A percentile compares a stretch with the other conserved stretches of the same genome.
Conservation (phyloP, 2,888 invertebrate species). For the Amiota mariae region DNA sequence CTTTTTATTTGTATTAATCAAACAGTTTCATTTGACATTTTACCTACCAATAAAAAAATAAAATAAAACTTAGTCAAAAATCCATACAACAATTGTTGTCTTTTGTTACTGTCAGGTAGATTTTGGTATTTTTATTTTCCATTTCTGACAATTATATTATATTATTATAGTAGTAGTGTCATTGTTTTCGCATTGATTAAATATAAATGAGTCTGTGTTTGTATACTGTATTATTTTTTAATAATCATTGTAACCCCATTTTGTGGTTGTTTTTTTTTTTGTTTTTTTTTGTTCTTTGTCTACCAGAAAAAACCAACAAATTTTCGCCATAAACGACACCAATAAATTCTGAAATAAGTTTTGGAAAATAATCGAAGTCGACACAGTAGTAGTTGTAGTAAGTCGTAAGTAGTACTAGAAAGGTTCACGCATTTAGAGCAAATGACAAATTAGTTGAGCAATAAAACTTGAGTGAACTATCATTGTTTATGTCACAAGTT, state of each 20-base stretch:
- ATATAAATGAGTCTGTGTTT: background rate
- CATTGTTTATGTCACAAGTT: constrained; percentile 37
- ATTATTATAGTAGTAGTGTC: too few relatives aligned
- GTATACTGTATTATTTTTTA: background rate
- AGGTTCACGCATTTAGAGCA: constrained; percentile 27
- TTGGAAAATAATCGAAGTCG: constrained; percentile 17
- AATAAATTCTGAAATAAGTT: constrained; percentile 9
- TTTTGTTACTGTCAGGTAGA: background rate
- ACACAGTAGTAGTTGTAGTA: background rate
- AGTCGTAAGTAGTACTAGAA: too few relatives aligned
- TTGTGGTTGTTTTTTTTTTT: background rate
- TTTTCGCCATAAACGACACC: too few relatives aligned
- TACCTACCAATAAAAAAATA: constrained; percentile 30
- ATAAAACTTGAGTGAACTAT: constrained; percentile 65
- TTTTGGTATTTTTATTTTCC: background rate
- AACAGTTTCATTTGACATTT: constrained; percentile 58
- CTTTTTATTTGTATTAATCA: constrained; percentile 68
- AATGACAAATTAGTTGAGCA: constrained; percentile 70
- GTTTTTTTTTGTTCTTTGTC: background rate
- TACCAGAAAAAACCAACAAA: too few relatives aligned
- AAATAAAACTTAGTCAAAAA: constrained; percentile 38
- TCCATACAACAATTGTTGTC: constrained; percentile 17
- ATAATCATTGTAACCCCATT: background rate
- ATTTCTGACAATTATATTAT: background rate
- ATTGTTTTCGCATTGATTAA: background rate